Evolutionary conservation across 2,888 invertebrate species (phyloP), one percentile per base, ranked within the genome.

Genomic region (Ptychoptera contaminata): DNA sequence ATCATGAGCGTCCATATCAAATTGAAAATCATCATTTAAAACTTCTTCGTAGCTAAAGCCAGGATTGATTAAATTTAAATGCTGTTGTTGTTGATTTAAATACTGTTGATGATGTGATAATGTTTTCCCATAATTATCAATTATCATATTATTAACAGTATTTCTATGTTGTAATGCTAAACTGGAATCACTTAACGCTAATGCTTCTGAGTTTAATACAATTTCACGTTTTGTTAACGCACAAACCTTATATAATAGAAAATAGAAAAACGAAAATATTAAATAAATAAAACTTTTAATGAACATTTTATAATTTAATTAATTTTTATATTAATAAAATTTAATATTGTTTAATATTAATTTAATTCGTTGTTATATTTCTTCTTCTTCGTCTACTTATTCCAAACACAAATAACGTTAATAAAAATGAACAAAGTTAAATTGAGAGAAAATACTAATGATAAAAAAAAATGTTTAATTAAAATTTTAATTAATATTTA

Each of bases 1-100:
- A 70, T 98, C 97, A 58, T 88, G 85, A 10, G 85, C 86, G 61
- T 85, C 82, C 68, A 90, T 83, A 65, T 90, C 85, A 67, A 90
- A 90, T 57, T 82, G 76, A 65, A 86, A 86, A 67, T 82, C 83
- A 60, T 86, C 86, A 60, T 85, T 85, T 45, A 87, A 71, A 55
- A 87, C 80, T 63, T 86, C 86, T 60, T 87, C 87, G 61, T 87
- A 87, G 54, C 86, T 86, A 48, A 87, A 73, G 48, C 81, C 77
- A 39, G 77, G 75, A 60, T 75, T 76, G 46, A 72, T 71, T 46
- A 59, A 59, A 46, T 63, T 56, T 47, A 60, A 59, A 53, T 61
- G 62, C 48, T 63, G 64, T 49, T 58, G 58, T 7, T 23, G 23
- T 23, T 23, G 38, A 29, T 38, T 34, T 39, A 14, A 37, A 39